phyloP scores from a whole-genome alignment of 2,888 invertebrate species.

The Elaeidobius kamerunicus region DNA sequence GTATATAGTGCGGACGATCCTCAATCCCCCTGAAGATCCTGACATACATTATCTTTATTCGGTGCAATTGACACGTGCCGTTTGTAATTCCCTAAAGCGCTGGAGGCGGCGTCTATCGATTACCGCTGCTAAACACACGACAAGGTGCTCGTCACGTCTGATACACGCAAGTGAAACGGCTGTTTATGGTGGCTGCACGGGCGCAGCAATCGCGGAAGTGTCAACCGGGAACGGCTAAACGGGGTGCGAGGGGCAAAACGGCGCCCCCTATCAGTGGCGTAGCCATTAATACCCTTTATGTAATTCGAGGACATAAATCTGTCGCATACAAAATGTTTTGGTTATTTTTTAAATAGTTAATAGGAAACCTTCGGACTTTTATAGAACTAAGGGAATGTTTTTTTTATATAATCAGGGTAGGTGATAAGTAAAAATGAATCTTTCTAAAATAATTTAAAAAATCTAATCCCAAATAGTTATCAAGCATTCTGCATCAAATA shows the following conservation, averaged over 20 bases:
- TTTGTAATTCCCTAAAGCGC: conserved; percentile 3
- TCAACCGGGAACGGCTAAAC: conserved; percentile 18
- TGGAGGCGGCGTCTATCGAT: conserved; percentile 41
- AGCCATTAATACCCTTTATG: too few relatives aligned
- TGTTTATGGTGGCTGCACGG: conserved; percentile 46
- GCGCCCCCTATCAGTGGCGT: not conserved
- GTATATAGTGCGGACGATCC: not conserved
- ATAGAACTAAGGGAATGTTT: too few relatives aligned
- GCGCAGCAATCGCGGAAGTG: conserved; percentile 25
- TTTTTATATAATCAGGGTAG: too few relatives aligned
- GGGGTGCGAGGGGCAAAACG: conserved; percentile 11
- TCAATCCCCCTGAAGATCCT: not conserved
- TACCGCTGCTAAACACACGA: conserved; percentile 44
- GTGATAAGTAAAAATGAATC: too few relatives aligned
- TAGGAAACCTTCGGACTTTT: too few relatives aligned
- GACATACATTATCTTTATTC: not conserved
- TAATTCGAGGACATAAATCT: too few relatives aligned
- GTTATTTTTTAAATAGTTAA: too few relatives aligned
- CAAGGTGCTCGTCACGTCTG: conserved; percentile 51
- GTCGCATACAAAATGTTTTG: too few relatives aligned
- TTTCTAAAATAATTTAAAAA: too few relatives aligned
- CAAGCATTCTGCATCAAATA: too few relatives aligned
- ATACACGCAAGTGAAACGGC: conserved; percentile 49
- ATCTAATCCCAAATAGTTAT: too few relatives aligned
- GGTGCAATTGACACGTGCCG: conserved; percentile 16